Evolutionary conservation across 2,797 vertebrate species (phyloP).

Genomic region (Eupleurogrammus muticus): DNA sequence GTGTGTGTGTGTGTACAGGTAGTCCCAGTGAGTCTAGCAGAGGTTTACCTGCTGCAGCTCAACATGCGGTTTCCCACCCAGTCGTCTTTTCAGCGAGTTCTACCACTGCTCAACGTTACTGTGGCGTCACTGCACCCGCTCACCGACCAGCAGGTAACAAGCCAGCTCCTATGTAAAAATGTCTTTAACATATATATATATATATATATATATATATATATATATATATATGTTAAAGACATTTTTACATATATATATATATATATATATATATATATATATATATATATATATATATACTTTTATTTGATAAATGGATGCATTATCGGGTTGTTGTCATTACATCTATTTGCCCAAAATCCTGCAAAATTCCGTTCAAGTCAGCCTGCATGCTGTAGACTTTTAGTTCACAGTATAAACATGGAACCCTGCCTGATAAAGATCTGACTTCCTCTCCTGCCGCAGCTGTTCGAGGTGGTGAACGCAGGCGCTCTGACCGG

Average conservation of each 20-base stretch:
- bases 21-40: conserved; percentile 94
- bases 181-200: too few relatives aligned
- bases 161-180: too few relatives aligned
- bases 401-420: neutral
- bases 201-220: too few relatives aligned
- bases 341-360: too few relatives aligned
- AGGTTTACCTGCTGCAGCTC: conserved; percentile 96
- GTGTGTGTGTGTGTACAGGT: conserved; percentile 77
- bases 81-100: conserved; percentile 95
- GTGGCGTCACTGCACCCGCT: conserved; percentile 96
- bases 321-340: too few relatives aligned
- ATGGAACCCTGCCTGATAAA: neutral
- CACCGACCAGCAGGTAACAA: conserved; percentile 93
- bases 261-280: too few relatives aligned
- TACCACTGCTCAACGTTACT: conserved; percentile 94
- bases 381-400: neutral
- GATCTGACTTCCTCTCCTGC: neutral
- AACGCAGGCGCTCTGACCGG: conserved; percentile 91
- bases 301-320: too few relatives aligned
- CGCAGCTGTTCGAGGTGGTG: conserved; percentile 86
- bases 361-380: neutral
- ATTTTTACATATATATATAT: too few relatives aligned
- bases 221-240: too few relatives aligned
- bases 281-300: too few relatives aligned
- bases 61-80: conserved; percentile 99